phyloP scores from a whole-genome alignment of 2,113 vertebrate species.

The Vidua macroura region DNA sequence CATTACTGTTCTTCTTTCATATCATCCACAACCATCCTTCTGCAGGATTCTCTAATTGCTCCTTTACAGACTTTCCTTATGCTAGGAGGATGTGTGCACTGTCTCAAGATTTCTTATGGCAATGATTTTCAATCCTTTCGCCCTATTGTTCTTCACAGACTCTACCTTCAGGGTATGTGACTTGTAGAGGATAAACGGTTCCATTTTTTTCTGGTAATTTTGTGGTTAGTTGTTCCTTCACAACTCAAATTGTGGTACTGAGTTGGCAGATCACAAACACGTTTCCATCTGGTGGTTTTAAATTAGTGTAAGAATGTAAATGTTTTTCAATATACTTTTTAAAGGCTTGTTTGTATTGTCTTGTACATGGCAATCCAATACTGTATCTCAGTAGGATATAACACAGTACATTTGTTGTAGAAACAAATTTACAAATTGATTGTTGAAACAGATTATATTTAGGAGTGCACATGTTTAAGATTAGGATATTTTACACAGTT shows the following conservation, averaged over 20 bases:
- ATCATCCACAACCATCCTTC: not conserved
- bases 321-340: not conserved
- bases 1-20: not conserved
- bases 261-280: not conserved
- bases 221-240: not conserved
- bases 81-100: not conserved
- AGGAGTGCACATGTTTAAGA: not conserved
- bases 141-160: not conserved
- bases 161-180: not conserved
- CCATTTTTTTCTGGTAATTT: not conserved
- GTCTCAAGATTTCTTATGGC: not conserved
- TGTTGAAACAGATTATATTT: not conserved
- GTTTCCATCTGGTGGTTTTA: not conserved
- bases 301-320: not conserved
- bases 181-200: not conserved
- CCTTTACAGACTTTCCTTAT: not conserved
- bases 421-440: not conserved
- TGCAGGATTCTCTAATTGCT: not conserved
- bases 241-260: not conserved
- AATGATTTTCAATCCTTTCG: not conserved
- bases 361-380: not conserved
- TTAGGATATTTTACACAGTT: not conserved
- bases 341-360: not conserved
- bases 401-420: not conserved
- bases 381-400: not conserved